Evolutionary conservation across 1,140 invertebrate species (phyloP).

Genomic region (Neodiprion pinetum): DNA sequence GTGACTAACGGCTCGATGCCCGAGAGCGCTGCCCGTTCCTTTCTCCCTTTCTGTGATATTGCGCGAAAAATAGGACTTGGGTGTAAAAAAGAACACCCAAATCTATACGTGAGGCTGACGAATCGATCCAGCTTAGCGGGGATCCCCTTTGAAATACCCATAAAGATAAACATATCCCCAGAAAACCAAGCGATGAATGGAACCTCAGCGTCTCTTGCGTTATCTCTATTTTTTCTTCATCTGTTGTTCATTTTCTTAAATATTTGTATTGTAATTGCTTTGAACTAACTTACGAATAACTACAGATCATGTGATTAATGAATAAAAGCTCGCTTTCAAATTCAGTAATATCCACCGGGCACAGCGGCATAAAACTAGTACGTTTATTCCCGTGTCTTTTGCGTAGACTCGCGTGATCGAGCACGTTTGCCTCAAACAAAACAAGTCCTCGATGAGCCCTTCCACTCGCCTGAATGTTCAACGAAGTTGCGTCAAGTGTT

Average conservation of each 20-base stretch:
- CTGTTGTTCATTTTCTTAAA: too few species aligned
- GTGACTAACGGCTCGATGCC: constrained; percentile 1
- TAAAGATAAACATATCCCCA: background rate
- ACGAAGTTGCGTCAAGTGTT: background rate
- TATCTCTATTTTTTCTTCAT: too few species aligned
- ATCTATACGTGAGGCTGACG: background rate
- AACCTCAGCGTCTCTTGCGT: background rate
- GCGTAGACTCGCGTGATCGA: too few species aligned
- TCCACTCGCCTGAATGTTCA: background rate
- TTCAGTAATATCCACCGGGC: too few species aligned
- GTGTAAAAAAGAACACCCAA: background rate
- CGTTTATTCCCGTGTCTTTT: too few species aligned
- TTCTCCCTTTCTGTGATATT: background rate
- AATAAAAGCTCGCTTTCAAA: too few species aligned
- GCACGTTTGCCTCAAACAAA: too few species aligned
- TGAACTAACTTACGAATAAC: too few species aligned
- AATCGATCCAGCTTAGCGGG: background rate
- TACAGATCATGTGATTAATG: too few species aligned
- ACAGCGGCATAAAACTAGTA: too few species aligned
- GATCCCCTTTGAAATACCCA: background rate
- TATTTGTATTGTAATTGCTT: too few species aligned
- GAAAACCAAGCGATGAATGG: background rate
- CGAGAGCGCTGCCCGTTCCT: background rate
- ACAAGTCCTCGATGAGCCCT: background rate
- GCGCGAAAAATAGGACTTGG: background rate